These are phyloP conservation scores for Macrobrachium rosenbergii DNA, from an alignment of 1,140 invertebrate species.

Conservation along the genomic window DNA sequence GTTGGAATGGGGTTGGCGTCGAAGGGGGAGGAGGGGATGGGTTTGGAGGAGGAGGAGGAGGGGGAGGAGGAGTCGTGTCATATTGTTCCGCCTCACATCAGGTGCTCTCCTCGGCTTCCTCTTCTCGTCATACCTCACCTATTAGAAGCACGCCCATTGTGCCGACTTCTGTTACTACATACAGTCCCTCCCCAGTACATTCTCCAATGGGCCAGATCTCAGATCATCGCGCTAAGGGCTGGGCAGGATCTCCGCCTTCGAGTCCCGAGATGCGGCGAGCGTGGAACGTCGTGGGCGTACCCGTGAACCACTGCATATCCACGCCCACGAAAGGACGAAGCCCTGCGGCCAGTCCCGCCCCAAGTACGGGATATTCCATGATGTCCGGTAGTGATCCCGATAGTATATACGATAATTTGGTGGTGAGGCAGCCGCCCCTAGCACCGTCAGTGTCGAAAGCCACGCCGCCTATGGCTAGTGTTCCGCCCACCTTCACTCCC, in stretches of 20 bases:
- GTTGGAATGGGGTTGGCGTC: neutral
- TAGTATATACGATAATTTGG: slow-evolving; percentile 50
- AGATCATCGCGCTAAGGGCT: neutral
- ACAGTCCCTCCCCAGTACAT: neutral
- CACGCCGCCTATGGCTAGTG: neutral
- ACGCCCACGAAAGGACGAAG: neutral
- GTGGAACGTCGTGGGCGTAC: slow-evolving; percentile 54
- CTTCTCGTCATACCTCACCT: too few species aligned
- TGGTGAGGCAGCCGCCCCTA: slow-evolving; percentile 15
- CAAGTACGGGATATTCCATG: neutral
- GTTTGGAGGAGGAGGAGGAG: too few species aligned
- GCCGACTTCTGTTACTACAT: neutral
- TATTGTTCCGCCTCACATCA: neutral
- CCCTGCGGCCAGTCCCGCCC: neutral
- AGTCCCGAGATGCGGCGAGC: slow-evolving; percentile 41
- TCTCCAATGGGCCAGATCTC: neutral
- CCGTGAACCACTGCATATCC: neutral
- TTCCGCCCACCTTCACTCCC: slow-evolving; percentile 5
- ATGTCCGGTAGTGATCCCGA: slow-evolving; percentile 7
- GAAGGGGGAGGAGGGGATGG: neutral
- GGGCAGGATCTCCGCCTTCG: slow-evolving; percentile 32
- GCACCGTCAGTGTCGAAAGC: neutral
- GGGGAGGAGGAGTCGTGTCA: neutral
- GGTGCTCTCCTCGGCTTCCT: neutral
- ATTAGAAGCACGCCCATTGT: neutral